These are phyloP conservation scores for Diplosoma virens DNA, from an alignment of 23 tunicate genomes.

Conservation along the genomic window DNA sequence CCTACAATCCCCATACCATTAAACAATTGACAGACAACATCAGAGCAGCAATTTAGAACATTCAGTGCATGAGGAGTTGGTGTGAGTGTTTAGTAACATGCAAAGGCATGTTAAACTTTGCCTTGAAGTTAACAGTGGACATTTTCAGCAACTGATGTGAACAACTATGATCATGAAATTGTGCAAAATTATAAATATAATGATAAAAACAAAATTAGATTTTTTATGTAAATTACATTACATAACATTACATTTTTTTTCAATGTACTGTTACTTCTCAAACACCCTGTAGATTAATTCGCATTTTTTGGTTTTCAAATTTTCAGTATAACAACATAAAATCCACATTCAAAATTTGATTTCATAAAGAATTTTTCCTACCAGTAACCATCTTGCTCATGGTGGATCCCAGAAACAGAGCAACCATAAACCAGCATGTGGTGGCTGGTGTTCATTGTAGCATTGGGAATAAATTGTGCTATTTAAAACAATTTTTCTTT, in stretches of 20 bases:
- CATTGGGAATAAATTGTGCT: slow-evolving; percentile 64
- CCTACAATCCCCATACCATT: background rate
- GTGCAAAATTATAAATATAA: background rate
- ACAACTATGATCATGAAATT: background rate
- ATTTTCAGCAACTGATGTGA: background rate
- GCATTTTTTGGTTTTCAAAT: too few species aligned
- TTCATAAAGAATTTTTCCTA: too few species aligned
- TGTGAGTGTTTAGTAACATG: background rate
- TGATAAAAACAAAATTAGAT: background rate
- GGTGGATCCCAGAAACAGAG: too few species aligned
- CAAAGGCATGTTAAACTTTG: background rate
- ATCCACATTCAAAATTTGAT: too few species aligned
- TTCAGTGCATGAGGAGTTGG: background rate
- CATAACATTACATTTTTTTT: too few species aligned
- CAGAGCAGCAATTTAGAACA: background rate
- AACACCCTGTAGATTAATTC: background rate
- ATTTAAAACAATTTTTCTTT: background rate
- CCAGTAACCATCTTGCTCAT: too few species aligned
- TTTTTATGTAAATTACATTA: too few species aligned
- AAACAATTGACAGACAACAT: background rate
- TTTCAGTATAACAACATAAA: too few species aligned
- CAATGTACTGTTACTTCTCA: background rate
- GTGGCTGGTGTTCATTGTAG: slow-evolving; percentile 43
- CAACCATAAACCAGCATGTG: slow-evolving; percentile 93
- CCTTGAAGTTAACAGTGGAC: background rate